phyloP scores from a whole-genome alignment of 2,888 invertebrate species.

The Ptilodon capucinus region DNA sequence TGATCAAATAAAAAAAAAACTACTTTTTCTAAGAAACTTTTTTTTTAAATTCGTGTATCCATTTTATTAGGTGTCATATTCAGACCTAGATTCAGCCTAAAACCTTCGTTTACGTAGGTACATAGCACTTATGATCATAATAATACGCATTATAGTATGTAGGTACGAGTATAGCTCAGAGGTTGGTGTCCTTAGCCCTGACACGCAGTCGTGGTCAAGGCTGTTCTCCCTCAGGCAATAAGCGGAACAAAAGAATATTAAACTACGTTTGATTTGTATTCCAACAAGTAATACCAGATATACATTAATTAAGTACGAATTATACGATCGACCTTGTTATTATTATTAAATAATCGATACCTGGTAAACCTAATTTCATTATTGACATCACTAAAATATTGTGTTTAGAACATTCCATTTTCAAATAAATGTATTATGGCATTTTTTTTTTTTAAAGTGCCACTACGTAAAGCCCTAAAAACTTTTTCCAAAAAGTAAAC shows the following conservation, averaged over 20 bases:
- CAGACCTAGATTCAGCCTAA: too few relatives aligned
- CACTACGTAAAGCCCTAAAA: too few relatives aligned
- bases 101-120: too few relatives aligned
- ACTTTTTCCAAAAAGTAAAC: too few relatives aligned
- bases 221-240: slow-evolving; percentile 18
- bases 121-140: not conserved
- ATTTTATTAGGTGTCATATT: too few relatives aligned
- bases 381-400: not conserved
- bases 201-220: slow-evolving; percentile 38
- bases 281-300: not conserved
- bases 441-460: too few relatives aligned
- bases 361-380: not conserved
- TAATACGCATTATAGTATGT: not conserved
- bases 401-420: not conserved
- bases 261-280: slow-evolving; percentile 5
- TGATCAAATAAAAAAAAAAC: not conserved
- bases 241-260: slow-evolving; percentile 13
- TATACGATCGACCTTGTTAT: not conserved
- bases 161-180: slow-evolving; percentile 3
- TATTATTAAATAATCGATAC: not conserved
- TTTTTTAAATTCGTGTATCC: too few relatives aligned
- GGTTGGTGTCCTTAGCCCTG: slow-evolving; percentile 41
- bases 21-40: too few relatives aligned
- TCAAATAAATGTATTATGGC: not conserved
- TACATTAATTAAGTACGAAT: not conserved